These are phyloP conservation scores for Sinohyriopsis cumingii DNA, from an alignment of 2,888 invertebrate species.

Conservation along the genomic window DNA sequence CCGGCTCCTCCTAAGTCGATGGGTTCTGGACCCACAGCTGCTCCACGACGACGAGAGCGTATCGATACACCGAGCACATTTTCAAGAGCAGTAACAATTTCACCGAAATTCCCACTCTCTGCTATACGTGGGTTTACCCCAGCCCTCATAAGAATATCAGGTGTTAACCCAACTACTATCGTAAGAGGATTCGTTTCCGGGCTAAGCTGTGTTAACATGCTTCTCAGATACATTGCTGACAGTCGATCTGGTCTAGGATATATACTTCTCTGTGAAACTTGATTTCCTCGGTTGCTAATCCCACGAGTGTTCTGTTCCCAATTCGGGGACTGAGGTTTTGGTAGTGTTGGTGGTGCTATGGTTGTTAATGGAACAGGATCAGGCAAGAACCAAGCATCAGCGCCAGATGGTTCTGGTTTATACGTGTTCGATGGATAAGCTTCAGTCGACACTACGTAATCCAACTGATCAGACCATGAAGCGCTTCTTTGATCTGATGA, in stretches of 20 bases:
- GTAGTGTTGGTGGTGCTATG: no score
- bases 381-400: no score
- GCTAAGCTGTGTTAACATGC: slow-evolving; percentile 25
- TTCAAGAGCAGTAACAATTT: slow-evolving; percentile 33
- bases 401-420: no score
- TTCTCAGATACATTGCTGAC: slow-evolving; percentile 22
- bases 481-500: no score
- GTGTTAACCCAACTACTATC: slow-evolving; percentile 28
- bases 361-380: no score
- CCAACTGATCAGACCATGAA: no score
- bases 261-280: no score
- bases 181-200: slow-evolving; percentile 23
- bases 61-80: slow-evolving; percentile 26
- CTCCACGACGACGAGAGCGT: slow-evolving; percentile 1
- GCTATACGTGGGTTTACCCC: slow-evolving; percentile 36
- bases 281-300: no score
- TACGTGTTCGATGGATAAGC: no score
- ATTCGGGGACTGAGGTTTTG: no score
- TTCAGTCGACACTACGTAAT: no score
- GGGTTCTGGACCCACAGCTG: slow-evolving; percentile 6
- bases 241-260: slow-evolving; percentile 29
- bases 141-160: slow-evolving; percentile 34
- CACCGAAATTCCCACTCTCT: slow-evolving; percentile 26
- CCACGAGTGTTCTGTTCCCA: no score
- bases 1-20: not conserved